Evolutionary conservation across 1,140 invertebrate species (phyloP), one percentile per base, ranked within the genome.

Genomic region (Drosophila sturtevanti): DNA sequence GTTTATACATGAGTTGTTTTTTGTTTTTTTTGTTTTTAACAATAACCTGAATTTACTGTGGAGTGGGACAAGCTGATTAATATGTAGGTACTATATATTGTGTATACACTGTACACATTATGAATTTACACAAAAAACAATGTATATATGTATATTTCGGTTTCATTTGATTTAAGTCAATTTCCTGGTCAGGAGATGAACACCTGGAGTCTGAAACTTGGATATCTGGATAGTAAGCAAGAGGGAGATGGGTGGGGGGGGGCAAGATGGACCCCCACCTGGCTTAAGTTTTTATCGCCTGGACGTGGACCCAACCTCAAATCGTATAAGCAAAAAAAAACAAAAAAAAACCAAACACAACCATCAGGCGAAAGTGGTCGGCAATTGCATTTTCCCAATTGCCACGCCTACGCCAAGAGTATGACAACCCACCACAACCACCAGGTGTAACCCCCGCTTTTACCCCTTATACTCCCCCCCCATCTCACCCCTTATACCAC

Each of bases 311-410:
- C 34, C 27, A 16, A 34, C 34, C 27, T 48, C 64, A 58, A 75
- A 48, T 67, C 72, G 62, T 41, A 73, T 37, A 41, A 55, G 60
- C 70, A 72, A 31, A 31, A 31, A 3, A 31, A 31, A 6, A 31
- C 5, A 4, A 31, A 31, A 31, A 31, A 1, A 31, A 31, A 4
- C 2, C 2, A 24, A 24, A 24, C 2, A 48, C 31, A 58, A 58
- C 4, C 54, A 35, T 41, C 35, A 54, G 76, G 81, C 81, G 81
- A 85, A 85, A 85, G 81, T 85, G 77, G 73, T 78, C 67, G 62
- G 71, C 77, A 61, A 64, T 58, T 65, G 71, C 73, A 48, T 51
- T 63, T 60, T 55, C n/a, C 52, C 52, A 55, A 56, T 56, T 56
- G 54, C 54, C 54, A 56, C 54, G 27, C 18, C 31, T 12, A 31